Evolutionary conservation across 2,797 vertebrate genomes (phyloP).

Genomic region (Odontamblyopus rebecca): DNA sequence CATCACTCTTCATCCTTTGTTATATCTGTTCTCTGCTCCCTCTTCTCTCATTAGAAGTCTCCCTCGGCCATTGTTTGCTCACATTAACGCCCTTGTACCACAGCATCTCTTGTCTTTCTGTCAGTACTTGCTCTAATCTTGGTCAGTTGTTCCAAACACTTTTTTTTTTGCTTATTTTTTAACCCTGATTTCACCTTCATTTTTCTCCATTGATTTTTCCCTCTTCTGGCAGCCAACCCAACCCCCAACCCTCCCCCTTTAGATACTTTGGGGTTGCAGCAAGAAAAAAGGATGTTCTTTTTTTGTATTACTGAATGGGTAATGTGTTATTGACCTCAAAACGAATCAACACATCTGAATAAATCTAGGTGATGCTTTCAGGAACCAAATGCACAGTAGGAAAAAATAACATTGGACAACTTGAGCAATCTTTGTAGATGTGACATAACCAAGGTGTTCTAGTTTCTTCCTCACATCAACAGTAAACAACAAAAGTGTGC

Average conservation of each 20-base stretch:
- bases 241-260: conserved; percentile 36
- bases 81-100: conserved; percentile 11
- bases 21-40: conserved; percentile 22
- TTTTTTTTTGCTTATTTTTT: conserved; percentile 8
- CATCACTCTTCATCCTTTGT: conserved; percentile 3
- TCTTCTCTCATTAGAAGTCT: conserved; percentile 23
- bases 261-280: conserved; percentile 36
- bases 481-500: conserved; percentile 17
- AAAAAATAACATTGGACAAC: conserved; percentile 15
- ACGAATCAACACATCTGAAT: conserved; percentile 28
- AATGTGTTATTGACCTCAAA: conserved; percentile 47
- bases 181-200: conserved; percentile 49
- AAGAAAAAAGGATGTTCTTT: conserved; percentile 28
- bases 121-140: conserved; percentile 34
- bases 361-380: conserved; percentile 12
- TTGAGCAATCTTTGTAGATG: conserved; percentile 30
- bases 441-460: conserved; percentile 34
- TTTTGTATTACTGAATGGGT: conserved; percentile 48
- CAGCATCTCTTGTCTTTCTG: conserved; percentile 3
- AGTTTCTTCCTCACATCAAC: conserved; percentile 30
- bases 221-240: conserved; percentile 23
- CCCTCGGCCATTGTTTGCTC: conserved; percentile 33
- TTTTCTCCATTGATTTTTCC: conserved; percentile 28
- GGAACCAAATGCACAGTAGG: conserved; percentile 13
- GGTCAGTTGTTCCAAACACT: conserved; percentile 16